Conservation (phyloP, 2,113 vertebrate genomes). For the Anthoscopus minutus region DNA sequence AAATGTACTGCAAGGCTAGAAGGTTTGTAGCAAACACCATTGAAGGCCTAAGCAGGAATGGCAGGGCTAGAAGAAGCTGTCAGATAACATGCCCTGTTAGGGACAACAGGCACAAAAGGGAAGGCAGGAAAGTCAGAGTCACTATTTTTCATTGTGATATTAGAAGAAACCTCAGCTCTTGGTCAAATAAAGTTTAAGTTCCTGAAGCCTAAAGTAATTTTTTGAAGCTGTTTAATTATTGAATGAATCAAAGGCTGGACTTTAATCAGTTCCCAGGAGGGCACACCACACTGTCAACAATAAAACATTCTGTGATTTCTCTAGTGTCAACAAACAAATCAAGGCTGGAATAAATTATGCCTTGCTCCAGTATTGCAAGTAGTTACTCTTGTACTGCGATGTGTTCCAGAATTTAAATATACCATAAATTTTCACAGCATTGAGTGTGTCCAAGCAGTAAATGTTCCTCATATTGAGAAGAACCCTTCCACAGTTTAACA, state of each 20-base stretch:
- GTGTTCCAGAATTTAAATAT: not conserved
- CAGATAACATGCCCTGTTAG: not conserved
- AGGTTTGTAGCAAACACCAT: not conserved
- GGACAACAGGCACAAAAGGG: not conserved
- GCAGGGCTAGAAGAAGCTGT: not conserved
- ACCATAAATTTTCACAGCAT: not conserved
- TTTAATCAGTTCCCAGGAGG: slow-evolving; percentile 1
- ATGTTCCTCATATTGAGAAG: not conserved
- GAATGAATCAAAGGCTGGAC: not conserved
- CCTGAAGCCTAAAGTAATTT: not conserved
- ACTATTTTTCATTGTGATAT: not conserved
- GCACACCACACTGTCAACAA: not conserved
- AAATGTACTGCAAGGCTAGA: not conserved
- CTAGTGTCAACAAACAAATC: not conserved
- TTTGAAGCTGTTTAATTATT: not conserved
- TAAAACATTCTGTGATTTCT: not conserved
- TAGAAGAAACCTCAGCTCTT: not conserved
- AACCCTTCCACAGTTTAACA: not conserved
- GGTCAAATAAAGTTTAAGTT: not conserved
- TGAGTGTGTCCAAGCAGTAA: not conserved
- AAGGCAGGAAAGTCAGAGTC: not conserved
- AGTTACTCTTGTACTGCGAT: not conserved
- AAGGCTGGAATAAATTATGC: not conserved
- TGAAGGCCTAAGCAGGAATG: not conserved
- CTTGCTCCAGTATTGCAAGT: not conserved